phyloP scores from a whole-genome alignment of 2,797 vertebrate species.

The Gymnoscopelus microlampas region DNA sequence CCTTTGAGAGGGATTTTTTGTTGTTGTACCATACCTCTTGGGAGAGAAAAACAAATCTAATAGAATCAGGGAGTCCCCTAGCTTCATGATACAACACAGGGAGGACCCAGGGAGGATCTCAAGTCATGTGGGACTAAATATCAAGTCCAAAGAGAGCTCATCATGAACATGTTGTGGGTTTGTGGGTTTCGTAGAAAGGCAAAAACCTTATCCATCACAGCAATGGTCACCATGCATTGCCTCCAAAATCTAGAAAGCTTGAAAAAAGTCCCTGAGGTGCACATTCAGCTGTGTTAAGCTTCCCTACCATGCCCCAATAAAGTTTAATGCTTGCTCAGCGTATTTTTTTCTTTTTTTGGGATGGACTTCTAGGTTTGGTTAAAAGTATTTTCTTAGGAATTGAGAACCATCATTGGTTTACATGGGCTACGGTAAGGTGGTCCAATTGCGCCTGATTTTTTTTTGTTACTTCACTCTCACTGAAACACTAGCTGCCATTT shows the following conservation, averaged over 20 bases:
- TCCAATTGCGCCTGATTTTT: conserved; percentile 55
- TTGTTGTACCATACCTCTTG: conserved; percentile 77
- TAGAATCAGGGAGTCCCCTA: conserved; percentile 59
- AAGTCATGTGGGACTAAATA: conserved; percentile 36
- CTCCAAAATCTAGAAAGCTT: conserved; percentile 83
- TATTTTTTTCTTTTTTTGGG: conserved; percentile 19
- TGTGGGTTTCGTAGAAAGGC: conserved; percentile 70
- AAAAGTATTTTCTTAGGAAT: conserved; percentile 74
- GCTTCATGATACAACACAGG: conserved; percentile 66
- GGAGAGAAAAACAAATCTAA: conserved; percentile 49
- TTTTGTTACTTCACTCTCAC: conserved; percentile 40
- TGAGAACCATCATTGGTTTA: conserved; percentile 73
- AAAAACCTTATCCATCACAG: conserved; percentile 70
- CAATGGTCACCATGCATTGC: conserved; percentile 79
- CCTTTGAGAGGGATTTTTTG: conserved; percentile 68
- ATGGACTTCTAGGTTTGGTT: conserved; percentile 70
- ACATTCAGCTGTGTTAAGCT: conserved; percentile 81
- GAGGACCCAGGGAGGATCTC: conserved; percentile 50
- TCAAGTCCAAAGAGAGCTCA: conserved; percentile 42
- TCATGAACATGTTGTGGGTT: conserved; percentile 59
- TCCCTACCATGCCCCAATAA: conserved; percentile 69
- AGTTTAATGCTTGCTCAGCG: conserved; percentile 60
- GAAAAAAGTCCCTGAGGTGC: conserved; percentile 85
- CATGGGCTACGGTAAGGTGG: conserved; percentile 44
- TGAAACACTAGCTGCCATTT: conserved; percentile 80